phyloP scores from a whole-genome alignment of 2,888 invertebrate species.

The Crocallis elinguaria region DNA sequence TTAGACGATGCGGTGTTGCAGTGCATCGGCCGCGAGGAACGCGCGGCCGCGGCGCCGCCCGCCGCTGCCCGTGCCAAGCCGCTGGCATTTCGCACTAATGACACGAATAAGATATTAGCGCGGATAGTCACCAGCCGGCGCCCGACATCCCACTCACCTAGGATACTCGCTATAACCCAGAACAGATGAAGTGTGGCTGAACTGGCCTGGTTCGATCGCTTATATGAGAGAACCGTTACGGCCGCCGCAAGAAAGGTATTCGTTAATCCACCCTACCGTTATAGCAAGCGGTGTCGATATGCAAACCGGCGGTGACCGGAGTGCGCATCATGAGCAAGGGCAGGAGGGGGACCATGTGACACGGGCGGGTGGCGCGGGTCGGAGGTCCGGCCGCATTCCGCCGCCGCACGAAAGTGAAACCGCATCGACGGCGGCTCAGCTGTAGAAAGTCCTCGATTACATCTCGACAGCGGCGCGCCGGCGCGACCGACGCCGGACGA shows the following conservation, averaged over 20 bases:
- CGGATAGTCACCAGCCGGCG: slow-evolving; percentile 60
- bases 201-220: too few relatives aligned
- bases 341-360: slow-evolving; percentile 46
- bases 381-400: slow-evolving; percentile 83
- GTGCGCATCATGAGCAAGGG: slow-evolving; percentile 40
- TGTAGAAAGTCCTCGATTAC: slow-evolving; percentile 83
- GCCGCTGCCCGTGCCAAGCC: slow-evolving; percentile 73
- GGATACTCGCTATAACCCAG: slow-evolving; percentile 47
- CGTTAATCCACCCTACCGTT: slow-evolving; percentile 51
- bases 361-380: slow-evolving; percentile 69
- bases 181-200: slow-evolving; percentile 44
- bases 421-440: slow-evolving; percentile 71
- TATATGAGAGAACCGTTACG: slow-evolving; percentile 52
- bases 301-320: slow-evolving; percentile 48
- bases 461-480: slow-evolving; percentile 58
- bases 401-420: slow-evolving; percentile 82
- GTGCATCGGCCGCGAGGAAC: slow-evolving; percentile 78
- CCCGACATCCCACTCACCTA: slow-evolving; percentile 20
- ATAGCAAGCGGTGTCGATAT: slow-evolving; percentile 50
- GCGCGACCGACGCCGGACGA: slow-evolving; percentile 66
- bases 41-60: slow-evolving; percentile 53
- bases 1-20: slow-evolving; percentile 73
- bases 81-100: slow-evolving; percentile 84
- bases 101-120: slow-evolving; percentile 84
- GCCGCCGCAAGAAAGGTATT: slow-evolving; percentile 47